Evolutionary conservation across 2,888 invertebrate species (phyloP).

Genomic region (Hecatera dysodea): DNA sequence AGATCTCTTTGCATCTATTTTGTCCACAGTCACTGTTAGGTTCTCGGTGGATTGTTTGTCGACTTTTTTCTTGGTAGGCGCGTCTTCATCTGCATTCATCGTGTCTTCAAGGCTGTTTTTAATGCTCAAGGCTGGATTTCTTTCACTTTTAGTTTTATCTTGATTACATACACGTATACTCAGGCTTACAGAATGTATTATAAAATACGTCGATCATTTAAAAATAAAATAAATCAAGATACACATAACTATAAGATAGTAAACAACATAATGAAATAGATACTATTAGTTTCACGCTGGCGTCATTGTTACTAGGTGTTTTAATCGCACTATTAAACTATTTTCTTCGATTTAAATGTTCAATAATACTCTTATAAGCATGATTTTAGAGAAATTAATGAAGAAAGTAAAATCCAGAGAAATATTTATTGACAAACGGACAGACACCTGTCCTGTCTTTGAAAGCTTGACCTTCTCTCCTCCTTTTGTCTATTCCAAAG

Average conservation of each 20-base stretch:
- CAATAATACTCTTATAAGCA: neutral
- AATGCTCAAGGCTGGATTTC: conserved; percentile 65
- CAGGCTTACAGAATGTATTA: neutral
- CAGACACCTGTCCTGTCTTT: neutral
- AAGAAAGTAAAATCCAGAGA: conserved; percentile 3
- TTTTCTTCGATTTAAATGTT: neutral
- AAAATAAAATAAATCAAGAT: conserved; percentile 29
- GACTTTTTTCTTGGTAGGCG: conserved; percentile 78
- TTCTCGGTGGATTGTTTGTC: conserved; percentile 77
- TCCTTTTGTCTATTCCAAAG: too few relatives aligned
- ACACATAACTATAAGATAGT: conserved; percentile 2
- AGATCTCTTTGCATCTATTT: conserved; percentile 76
- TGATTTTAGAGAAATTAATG: neutral
- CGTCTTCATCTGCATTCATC: conserved; percentile 83
- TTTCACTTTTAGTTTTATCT: conserved; percentile 40
- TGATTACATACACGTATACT: conserved; percentile 10
- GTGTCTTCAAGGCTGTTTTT: conserved; percentile 78
- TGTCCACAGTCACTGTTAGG: conserved; percentile 75
- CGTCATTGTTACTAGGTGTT: conserved; percentile 2
- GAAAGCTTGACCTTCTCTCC: too few relatives aligned
- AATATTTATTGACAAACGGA: neutral
- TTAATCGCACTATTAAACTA: neutral
- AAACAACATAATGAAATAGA: conserved; percentile 19
- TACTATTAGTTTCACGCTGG: conserved; percentile 9
- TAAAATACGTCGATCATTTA: conserved; percentile 30